Percentiles rank a stretch among this genome's conserved stretches.
Evolutionary conservation across 2,888 invertebrate genomes (phyloP).

Genomic region (Heteromurus nitidus): DNA sequence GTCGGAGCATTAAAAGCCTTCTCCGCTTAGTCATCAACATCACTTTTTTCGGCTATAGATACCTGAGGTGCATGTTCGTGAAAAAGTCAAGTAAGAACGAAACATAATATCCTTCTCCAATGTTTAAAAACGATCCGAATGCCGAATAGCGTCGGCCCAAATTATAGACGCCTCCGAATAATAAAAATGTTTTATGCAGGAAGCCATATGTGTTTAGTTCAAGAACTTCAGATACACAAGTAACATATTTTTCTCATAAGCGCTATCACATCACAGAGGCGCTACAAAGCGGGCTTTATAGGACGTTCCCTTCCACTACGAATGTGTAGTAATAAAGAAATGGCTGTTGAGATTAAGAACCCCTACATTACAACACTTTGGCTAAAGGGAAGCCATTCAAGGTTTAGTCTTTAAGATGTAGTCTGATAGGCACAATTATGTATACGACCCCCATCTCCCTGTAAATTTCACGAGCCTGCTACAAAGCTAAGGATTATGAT

Average conservation of each 20-base stretch:
- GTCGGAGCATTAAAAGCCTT: constrained; percentile 21
- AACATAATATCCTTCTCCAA: constrained; percentile 4
- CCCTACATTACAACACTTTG: constrained; percentile 55
- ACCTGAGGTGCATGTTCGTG: background rate
- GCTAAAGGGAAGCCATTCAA: constrained; percentile 58
- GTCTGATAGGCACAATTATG: constrained; percentile 60
- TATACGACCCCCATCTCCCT: constrained; percentile 48
- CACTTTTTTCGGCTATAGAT: too few species aligned
- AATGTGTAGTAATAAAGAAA: constrained; percentile 63
- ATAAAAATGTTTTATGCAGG: constrained; percentile 35
- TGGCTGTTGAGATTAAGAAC: constrained; percentile 61
- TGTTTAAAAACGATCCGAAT: constrained; percentile 20
- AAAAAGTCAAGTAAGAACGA: constrained; percentile 29
- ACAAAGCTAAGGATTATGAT: background rate
- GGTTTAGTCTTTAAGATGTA: constrained; percentile 64
- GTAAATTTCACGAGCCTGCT: constrained; percentile 13
- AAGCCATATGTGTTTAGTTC: constrained; percentile 40
- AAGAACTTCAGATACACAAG: too few species aligned
- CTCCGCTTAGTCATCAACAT: too few species aligned
- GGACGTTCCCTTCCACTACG: constrained; percentile 13
- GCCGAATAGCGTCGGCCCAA: constrained; percentile 24
- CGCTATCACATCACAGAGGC: constrained; percentile 1
- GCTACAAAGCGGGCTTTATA: too few species aligned
- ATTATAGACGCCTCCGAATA: constrained; percentile 33
- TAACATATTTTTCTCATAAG: too few species aligned